phyloP scores from a whole-genome alignment of 1,140 invertebrate genomes.

The Cephus cinctus region DNA sequence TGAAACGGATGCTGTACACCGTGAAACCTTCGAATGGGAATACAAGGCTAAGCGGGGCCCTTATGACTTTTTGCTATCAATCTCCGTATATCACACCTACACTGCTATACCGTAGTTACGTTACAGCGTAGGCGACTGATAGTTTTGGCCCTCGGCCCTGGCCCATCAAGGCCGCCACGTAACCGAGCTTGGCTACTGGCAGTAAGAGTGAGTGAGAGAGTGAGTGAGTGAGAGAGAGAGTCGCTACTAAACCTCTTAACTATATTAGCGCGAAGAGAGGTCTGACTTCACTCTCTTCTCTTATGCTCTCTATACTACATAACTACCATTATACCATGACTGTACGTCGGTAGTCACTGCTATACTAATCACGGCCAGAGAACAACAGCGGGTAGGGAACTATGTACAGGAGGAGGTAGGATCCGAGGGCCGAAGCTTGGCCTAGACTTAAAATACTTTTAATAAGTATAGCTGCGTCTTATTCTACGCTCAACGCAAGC shows the following conservation, averaged over 20 bases:
- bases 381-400: not conserved
- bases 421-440: constrained; percentile 37
- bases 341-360: not conserved
- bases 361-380: not conserved
- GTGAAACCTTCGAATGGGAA: constrained; percentile 14
- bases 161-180: constrained; percentile 40
- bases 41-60: constrained; percentile 30
- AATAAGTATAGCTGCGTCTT: constrained; percentile 43
- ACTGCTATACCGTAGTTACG: not conserved
- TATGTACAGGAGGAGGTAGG: constrained; percentile 1
- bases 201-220: constrained; percentile 17
- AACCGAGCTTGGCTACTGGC: no score
- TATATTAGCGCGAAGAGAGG: constrained; percentile 27
- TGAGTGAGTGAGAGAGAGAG: constrained; percentile 12
- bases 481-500: constrained; percentile 25
- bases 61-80: constrained; percentile 18
- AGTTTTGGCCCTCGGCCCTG: constrained; percentile 47
- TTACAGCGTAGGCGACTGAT: constrained; percentile 8
- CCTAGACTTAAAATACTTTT: constrained; percentile 51
- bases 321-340: no score
- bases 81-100: not conserved
- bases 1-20: no score
- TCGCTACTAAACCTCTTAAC: constrained; percentile 21
- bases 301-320: no score
- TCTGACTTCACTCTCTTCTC: no score